Conservation (phyloP, 1,140 invertebrate species). For the Drosophila parabipectinata region DNA sequence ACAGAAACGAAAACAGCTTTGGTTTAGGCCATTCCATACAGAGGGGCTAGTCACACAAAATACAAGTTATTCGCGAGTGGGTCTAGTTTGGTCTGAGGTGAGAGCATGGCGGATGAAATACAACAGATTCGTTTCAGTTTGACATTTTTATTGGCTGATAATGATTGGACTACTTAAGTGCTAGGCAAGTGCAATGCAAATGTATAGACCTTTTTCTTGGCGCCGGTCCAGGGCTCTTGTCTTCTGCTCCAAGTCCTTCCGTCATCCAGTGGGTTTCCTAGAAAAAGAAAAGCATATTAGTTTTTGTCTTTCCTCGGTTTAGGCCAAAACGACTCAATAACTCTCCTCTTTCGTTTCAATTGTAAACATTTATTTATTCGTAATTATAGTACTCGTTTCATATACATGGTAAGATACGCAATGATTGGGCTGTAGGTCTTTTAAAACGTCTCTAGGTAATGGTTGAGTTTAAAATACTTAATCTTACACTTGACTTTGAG, state of each 20-base stretch:
- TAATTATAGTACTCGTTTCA: slow-evolving; percentile 21
- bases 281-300: slow-evolving; percentile 58
- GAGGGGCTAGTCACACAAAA: slow-evolving; percentile 11
- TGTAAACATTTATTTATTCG: slow-evolving; percentile 72
- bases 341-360: slow-evolving; percentile 25
- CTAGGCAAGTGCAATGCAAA: slow-evolving; percentile 27
- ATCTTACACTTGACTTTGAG: slow-evolving; percentile 39
- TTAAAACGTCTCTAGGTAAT: slow-evolving; percentile 5
- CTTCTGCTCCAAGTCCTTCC: not conserved
- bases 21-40: slow-evolving; percentile 40
- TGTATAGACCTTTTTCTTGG: slow-evolving; percentile 37
- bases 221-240: not conserved
- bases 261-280: slow-evolving; percentile 18
- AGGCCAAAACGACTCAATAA: not conserved
- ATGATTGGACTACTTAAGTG: slow-evolving; percentile 42
- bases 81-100: slow-evolving; percentile 1
- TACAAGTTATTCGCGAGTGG: slow-evolving; percentile 7
- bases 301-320: not conserved
- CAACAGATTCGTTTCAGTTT: slow-evolving; percentile 55
- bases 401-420: slow-evolving; percentile 44
- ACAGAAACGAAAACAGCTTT: slow-evolving; percentile 35
- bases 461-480: slow-evolving; percentile 41
- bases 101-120: slow-evolving; percentile 44
- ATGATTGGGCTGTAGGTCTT: slow-evolving; percentile 24
- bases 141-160: slow-evolving; percentile 54